phyloP scores from a whole-genome alignment of 2,888 invertebrate genomes.

The Chamaedrilus cognettii region DNA sequence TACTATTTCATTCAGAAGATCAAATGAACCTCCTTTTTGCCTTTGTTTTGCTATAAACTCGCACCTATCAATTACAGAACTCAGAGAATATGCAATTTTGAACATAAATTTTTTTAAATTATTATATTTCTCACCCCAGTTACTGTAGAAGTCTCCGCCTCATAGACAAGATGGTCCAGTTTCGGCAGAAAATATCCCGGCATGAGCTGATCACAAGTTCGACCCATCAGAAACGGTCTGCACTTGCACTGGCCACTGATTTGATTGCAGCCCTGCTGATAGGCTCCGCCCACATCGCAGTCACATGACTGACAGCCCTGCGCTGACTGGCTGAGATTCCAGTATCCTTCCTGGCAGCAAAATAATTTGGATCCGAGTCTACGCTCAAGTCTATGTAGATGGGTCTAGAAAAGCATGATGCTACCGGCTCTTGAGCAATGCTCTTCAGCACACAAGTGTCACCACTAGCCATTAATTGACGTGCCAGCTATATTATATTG shows the following conservation, averaged over 20 bases:
- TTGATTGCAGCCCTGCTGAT: slow-evolving; percentile 84
- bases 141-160: slow-evolving; percentile 78
- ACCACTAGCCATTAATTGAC: too few species aligned
- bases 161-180: slow-evolving; percentile 84
- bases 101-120: too few species aligned
- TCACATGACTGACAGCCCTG: slow-evolving; percentile 96
- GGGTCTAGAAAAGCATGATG: too few species aligned
- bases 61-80: neutral
- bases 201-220: slow-evolving; percentile 78
- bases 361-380: too few species aligned
- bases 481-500: too few species aligned
- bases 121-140: too few species aligned
- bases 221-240: slow-evolving; percentile 61
- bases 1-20: too few species aligned
- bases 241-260: slow-evolving; percentile 83
- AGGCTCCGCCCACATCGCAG: slow-evolving; percentile 92
- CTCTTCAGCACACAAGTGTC: too few species aligned
- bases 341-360: slow-evolving; percentile 84
- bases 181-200: slow-evolving; percentile 88
- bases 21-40: too few species aligned
- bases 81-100: neutral
- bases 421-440: too few species aligned
- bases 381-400: too few species aligned
- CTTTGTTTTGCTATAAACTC: neutral
- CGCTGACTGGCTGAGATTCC: slow-evolving; percentile 84